Evolutionary conservation across 2,113 vertebrate species (phyloP).

Genomic region (Xiphophorus couchianus): DNA sequence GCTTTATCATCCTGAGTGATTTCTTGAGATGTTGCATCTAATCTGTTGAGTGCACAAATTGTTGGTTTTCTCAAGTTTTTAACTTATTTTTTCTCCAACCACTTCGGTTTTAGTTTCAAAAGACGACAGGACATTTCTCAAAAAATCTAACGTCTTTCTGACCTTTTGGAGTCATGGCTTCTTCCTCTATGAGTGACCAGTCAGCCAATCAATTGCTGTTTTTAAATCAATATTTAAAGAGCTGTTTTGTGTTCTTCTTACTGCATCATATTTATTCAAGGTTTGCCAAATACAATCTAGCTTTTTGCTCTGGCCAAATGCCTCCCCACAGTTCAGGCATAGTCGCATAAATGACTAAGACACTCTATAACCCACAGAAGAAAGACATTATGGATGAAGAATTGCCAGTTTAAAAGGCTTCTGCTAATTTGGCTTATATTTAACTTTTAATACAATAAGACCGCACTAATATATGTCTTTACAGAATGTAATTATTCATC

Average conservation of each 20-base stretch:
- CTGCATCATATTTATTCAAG: not conserved
- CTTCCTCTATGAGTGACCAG: too few species aligned
- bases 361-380: constrained; percentile 7
- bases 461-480: constrained; percentile 7
- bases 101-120: too few species aligned
- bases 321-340: not conserved
- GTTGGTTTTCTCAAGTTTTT: too few species aligned
- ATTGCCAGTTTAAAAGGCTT: constrained; percentile 12
- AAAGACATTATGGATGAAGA: constrained; percentile 22
- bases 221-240: not conserved
- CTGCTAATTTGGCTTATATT: constrained; percentile 31
- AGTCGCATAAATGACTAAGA: constrained; percentile 11
- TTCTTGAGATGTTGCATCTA: too few species aligned
- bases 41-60: too few species aligned
- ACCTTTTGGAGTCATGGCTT: too few species aligned
- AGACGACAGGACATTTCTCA: too few species aligned
- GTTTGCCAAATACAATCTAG: not conserved
- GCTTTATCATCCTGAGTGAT: too few species aligned
- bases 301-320: not conserved
- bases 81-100: too few species aligned
- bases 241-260: not conserved
- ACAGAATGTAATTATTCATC: constrained; percentile 32
- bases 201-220: not conserved
- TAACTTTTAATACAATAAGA: constrained; percentile 36
- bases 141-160: too few species aligned